phyloP scores from a whole-genome alignment of 2,888 invertebrate species.

The Ophion ellenae region DNA sequence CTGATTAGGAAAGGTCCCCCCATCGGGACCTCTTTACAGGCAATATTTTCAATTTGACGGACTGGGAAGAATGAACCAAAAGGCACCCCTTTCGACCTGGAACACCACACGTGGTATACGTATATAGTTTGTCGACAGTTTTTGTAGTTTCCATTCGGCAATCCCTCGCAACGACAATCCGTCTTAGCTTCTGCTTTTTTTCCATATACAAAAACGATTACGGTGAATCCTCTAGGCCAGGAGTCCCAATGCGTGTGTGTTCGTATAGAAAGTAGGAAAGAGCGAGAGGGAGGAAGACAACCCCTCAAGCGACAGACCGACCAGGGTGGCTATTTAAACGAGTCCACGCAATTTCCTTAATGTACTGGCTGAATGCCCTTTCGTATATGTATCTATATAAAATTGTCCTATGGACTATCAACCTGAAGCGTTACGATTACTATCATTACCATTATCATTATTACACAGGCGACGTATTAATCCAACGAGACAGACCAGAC shows the following conservation, averaged over 20 bases:
- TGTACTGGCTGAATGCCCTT: slow-evolving; percentile 81
- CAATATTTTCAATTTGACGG: too few species aligned
- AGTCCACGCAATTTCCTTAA: slow-evolving; percentile 83
- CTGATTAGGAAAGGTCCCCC: too few species aligned
- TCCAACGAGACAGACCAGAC: neutral
- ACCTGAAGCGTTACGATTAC: slow-evolving; percentile 11
- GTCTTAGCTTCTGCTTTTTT: neutral
- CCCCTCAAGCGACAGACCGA: slow-evolving; percentile 50
- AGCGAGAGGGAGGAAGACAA: slow-evolving; percentile 12
- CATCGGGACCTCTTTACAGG: too few species aligned
- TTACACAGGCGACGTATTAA: neutral
- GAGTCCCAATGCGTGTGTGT: slow-evolving; percentile 37
- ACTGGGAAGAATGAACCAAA: too few species aligned
- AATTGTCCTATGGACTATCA: neutral
- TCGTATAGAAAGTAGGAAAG: neutral
- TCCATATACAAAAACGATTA: slow-evolving; percentile 15
- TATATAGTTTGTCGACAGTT: neutral
- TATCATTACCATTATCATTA: slow-evolving; percentile 12
- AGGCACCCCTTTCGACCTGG: neutral
- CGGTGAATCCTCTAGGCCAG: slow-evolving; percentile 14
- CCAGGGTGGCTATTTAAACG: slow-evolving; percentile 67
- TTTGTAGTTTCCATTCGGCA: neutral
- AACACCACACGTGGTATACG: neutral
- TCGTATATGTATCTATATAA: slow-evolving; percentile 14
- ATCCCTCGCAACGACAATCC: neutral